Evolutionary conservation across 2,888 invertebrate genomes (phyloP), one percentile per base, ranked within the genome.

Genomic region (Hydrotaea diabolus): DNA sequence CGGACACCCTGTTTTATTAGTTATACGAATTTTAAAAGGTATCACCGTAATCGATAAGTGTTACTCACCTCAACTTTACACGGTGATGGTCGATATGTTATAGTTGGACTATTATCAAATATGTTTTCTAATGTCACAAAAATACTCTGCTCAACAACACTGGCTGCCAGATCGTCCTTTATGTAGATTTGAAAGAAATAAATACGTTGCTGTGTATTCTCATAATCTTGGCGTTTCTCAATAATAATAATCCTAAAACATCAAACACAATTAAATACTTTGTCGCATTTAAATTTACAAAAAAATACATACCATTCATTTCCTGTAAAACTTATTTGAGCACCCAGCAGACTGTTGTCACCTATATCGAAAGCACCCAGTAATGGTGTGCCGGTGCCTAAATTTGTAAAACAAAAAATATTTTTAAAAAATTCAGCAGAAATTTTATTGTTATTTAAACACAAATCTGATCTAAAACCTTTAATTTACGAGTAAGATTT

Each of bases 21-120:
- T n/a, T n/a, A n/a, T n/a, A n/a, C n/a, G n/a, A n/a, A n/a, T n/a
- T n/a, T n/a, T n/a, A n/a, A n/a, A n/a, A n/a, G n/a, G n/a, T n/a
- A n/a, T n/a, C n/a, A n/a, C n/a, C n/a, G n/a, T n/a, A n/a, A n/a
- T n/a, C n/a, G n/a, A n/a, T n/a, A n/a, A n/a, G 39, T 39, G 23
- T 49, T 15, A 57, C 77, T 62, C 87, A 94, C 94, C 77, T 87
- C 92, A 90, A 57, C 92, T 21, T 85, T 85, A 85, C 94, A 94
- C 1, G 93, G 89, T 79, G 94, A 94, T 9, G 93, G 89, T 2
- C 92, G 87, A 59, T 93, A 92, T 53, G 94, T 93, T 57, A 94
- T 91, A 3, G 94, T 93, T 1, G 92, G 90, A 85, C 93, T 93
- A 89, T 94, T 94, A 82, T 94, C 94, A 71, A 94, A 91, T 2